Conservation (phyloP, 2,888 invertebrate species). For the Acanthopleura granulata region DNA sequence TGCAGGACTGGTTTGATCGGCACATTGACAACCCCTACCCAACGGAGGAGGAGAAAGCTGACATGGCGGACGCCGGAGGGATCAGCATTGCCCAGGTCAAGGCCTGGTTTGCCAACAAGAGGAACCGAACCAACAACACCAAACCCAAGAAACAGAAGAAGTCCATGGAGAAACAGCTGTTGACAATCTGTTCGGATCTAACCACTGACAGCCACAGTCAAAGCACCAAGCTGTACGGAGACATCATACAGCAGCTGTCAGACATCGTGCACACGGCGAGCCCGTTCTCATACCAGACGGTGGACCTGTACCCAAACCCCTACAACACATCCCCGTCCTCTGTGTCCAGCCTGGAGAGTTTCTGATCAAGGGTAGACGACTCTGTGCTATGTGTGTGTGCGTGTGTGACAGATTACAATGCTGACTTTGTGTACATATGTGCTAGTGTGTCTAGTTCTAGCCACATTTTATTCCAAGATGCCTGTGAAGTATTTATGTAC, state of each 20-base stretch:
- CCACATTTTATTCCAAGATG: no score
- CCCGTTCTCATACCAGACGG: neutral
- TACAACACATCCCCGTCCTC: conserved; percentile 8
- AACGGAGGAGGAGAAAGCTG: conserved; percentile 54
- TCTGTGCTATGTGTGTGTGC: no score
- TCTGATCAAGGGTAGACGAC: neutral
- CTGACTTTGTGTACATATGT: no score
- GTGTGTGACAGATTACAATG: no score
- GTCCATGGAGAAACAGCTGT: conserved; percentile 46
- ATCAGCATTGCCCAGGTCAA: conserved; percentile 58
- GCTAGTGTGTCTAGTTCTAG: no score
- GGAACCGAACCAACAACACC: conserved; percentile 62
- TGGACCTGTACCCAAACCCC: neutral
- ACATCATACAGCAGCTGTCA: conserved; percentile 49
- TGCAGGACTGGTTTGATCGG: conserved; percentile 57
- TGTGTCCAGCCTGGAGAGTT: neutral
- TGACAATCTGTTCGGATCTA: conserved; percentile 48
- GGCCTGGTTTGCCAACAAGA: conserved; percentile 65
- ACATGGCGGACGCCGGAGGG: conserved; percentile 51
- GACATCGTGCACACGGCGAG: conserved; percentile 37
- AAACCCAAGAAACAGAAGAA: conserved; percentile 57
- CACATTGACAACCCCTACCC: conserved; percentile 61
- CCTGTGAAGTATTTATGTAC: no score
- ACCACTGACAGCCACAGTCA: conserved; percentile 28
- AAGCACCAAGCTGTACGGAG: conserved; percentile 37